Evolutionary conservation across 2,888 invertebrate species (phyloP).

Genomic region (Argyresthia goedartella): DNA sequence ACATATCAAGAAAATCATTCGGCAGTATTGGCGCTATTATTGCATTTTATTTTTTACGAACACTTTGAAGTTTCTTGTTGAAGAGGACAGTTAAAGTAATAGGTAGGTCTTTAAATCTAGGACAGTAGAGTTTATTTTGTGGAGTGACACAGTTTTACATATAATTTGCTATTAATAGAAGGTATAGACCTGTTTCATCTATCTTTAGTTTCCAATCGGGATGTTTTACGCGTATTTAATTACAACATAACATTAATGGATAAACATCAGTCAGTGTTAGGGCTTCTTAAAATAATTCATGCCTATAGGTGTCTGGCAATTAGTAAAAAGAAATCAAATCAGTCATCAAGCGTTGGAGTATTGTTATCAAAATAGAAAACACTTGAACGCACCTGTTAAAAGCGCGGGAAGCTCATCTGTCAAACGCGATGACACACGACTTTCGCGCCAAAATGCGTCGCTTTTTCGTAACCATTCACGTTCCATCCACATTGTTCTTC

Average conservation of each 20-base stretch:
- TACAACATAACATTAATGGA: too few species aligned
- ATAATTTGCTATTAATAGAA: conserved; percentile 1
- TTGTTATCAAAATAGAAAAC: neutral
- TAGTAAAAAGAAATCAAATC: too few species aligned
- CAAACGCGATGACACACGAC: conserved; percentile 35
- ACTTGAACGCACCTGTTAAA: conserved; percentile 61
- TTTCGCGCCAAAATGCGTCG: conserved; percentile 46
- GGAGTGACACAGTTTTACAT: conserved; percentile 33
- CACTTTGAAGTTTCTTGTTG: conserved; percentile 36
- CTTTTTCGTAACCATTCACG: conserved; percentile 28
- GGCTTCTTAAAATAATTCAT: too few species aligned
- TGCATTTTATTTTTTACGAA: neutral
- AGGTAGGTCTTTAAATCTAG: conserved; percentile 37
- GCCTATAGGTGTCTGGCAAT: too few species aligned
- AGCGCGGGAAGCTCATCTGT: conserved; percentile 60
- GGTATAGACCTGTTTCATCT: too few species aligned
- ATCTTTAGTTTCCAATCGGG: too few species aligned
- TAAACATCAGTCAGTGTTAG: too few species aligned
- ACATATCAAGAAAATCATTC: too few species aligned
- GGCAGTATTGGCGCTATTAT: neutral
- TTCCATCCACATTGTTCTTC: conserved; percentile 38
- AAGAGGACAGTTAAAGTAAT: conserved; percentile 24
- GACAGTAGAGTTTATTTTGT: conserved; percentile 41
- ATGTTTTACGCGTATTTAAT: too few species aligned
- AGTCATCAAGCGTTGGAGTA: neutral